Conservation (phyloP, 2,888 invertebrate species). For the Ichneumoninae sp. region DNA sequence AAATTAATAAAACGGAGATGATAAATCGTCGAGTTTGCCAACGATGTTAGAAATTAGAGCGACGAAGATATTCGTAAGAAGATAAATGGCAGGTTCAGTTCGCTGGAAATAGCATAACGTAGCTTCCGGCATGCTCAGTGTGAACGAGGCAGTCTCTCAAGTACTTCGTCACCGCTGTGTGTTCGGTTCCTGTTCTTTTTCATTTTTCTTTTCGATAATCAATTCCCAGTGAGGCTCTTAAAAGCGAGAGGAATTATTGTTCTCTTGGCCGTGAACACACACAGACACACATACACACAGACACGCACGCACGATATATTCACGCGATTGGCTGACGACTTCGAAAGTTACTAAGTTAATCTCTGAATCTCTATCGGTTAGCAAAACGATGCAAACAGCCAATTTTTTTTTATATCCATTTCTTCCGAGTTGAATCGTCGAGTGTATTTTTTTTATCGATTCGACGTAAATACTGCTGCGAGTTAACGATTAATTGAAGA, state of each 20-base stretch:
- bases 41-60: constrained; percentile 44
- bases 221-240: constrained; percentile 29
- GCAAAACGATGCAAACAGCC: constrained; percentile 16
- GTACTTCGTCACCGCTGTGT: constrained; percentile 41
- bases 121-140: constrained; percentile 22
- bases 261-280: constrained; percentile 23
- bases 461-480: constrained; percentile 28
- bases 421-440: background rate
- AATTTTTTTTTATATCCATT: background rate
- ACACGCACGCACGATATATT: constrained; percentile 12
- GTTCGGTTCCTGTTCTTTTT: constrained; percentile 20
- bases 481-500: constrained; percentile 53
- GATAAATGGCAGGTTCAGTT: constrained; percentile 64
- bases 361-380: constrained; percentile 8
- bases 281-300: constrained; percentile 1
- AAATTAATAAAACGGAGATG: background rate
- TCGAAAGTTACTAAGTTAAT: background rate
- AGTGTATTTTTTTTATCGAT: background rate
- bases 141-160: constrained; percentile 55
- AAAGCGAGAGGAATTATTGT: constrained; percentile 2
- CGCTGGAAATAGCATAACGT: constrained; percentile 36
- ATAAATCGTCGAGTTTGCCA: background rate
- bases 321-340: background rate
- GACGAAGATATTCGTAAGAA: constrained; percentile 55
- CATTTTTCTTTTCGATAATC: constrained; percentile 31